These are phyloP conservation scores for Anastrepha ludens DNA, from an alignment of 1,140 invertebrate genomes.

Conservation along the genomic window DNA sequence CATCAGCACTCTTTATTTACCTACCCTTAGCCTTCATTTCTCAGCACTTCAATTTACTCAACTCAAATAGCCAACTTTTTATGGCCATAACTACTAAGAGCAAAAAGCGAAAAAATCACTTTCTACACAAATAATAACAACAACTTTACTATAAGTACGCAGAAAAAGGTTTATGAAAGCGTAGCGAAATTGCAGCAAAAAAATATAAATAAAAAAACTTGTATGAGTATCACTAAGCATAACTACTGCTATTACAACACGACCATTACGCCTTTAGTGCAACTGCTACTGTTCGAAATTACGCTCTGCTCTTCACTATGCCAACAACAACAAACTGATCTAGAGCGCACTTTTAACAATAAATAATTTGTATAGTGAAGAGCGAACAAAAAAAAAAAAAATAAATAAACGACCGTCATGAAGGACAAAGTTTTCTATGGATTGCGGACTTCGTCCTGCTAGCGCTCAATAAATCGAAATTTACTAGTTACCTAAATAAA, in stretches of 20 bases:
- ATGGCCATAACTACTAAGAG: neutral
- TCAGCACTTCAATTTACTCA: neutral
- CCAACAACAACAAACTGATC: neutral
- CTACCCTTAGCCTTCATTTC: neutral
- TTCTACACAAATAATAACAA: neutral
- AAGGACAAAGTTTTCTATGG: conserved; percentile 36
- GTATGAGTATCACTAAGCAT: neutral
- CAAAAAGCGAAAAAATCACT: neutral
- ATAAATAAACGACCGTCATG: neutral
- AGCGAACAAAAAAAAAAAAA: neutral
- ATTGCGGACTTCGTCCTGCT: neutral
- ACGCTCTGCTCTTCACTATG: neutral
- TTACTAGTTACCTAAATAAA: conserved; percentile 26
- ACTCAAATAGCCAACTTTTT: conserved; percentile 7
- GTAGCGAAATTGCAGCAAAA: no score
- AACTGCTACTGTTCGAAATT: neutral
- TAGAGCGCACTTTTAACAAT: conserved; percentile 6
- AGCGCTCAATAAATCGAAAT: conserved; percentile 40
- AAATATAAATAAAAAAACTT: neutral
- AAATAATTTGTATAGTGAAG: conserved; percentile 17
- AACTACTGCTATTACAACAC: neutral
- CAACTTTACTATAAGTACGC: no score
- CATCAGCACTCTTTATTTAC: neutral
- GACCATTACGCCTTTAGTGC: neutral
- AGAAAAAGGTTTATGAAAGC: neutral